These are phyloP conservation scores for Polydesmus complanatus DNA, from an alignment of 2,888 invertebrate genomes.

Conservation along the genomic window DNA sequence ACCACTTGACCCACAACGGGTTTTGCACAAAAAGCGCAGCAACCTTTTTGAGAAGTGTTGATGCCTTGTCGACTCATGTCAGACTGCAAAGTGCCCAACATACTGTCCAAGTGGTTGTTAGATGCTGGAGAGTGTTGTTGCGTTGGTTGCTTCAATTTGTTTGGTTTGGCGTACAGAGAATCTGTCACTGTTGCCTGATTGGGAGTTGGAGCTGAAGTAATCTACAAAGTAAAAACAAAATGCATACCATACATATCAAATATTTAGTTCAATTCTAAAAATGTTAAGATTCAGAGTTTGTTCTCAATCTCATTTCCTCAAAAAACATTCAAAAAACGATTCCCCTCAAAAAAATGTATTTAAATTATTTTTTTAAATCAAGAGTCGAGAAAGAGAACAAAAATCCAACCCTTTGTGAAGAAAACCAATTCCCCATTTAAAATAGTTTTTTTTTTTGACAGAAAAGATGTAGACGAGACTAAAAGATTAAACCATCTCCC, in stretches of 20 bases:
- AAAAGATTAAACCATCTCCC: not conserved
- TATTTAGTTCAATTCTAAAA: too few species aligned
- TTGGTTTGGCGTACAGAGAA: slow-evolving; percentile 53
- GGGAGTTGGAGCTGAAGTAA: slow-evolving; percentile 36
- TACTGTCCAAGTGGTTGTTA: slow-evolving; percentile 62
- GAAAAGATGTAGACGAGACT: too few species aligned
- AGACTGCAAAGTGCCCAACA: slow-evolving; percentile 78
- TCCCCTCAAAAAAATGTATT: too few species aligned
- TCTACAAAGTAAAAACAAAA: slow-evolving; percentile 32
- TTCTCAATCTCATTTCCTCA: not conserved
- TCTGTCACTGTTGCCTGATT: slow-evolving; percentile 32
- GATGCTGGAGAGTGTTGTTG: slow-evolving; percentile 17
- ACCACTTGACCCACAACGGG: slow-evolving; percentile 98
- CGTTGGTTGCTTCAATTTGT: slow-evolving; percentile 34
- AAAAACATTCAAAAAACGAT: not conserved
- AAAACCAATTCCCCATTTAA: not conserved
- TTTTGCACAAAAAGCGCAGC: slow-evolving; percentile 97
- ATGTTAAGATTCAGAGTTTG: not conserved
- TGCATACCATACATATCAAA: not conserved
- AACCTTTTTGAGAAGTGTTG: slow-evolving; percentile 95
- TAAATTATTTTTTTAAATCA: too few species aligned
- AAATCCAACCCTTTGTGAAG: not conserved
- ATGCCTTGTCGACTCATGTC: slow-evolving; percentile 99
- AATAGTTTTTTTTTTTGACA: too few species aligned
- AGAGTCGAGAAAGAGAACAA: not conserved